A percentile compares a stretch with the other conserved stretches of the same genome.
These are phyloP conservation scores for Mylabris phalerata DNA, from an alignment of 1,140 invertebrate genomes.

Conservation along the genomic window DNA sequence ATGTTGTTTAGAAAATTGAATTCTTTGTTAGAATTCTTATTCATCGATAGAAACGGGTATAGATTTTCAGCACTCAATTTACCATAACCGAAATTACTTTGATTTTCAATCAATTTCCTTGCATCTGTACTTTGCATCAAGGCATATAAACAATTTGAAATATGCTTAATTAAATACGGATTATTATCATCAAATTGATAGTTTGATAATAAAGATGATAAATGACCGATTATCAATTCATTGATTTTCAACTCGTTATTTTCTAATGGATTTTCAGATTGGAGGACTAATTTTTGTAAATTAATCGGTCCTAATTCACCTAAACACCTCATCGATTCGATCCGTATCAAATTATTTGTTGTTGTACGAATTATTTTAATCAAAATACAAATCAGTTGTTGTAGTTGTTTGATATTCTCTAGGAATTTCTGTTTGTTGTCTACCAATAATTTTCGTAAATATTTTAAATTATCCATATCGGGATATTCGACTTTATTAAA, in stretches of 20 bases:
- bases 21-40: too few relatives aligned
- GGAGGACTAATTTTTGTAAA: constrained; percentile 60
- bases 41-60: too few relatives aligned
- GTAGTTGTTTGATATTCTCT: constrained; percentile 49
- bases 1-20: too few relatives aligned
- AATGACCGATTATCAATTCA: constrained; percentile 38
- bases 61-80: too few relatives aligned
- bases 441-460: constrained; percentile 44
- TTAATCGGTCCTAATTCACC: constrained; percentile 71
- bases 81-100: too few relatives aligned
- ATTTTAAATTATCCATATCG: constrained; percentile 43
- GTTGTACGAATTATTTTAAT: constrained; percentile 47
- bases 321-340: constrained; percentile 66
- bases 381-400: constrained; percentile 52
- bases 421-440: constrained; percentile 46
- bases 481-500: constrained; percentile 32
- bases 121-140: too few relatives aligned
- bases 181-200: constrained; percentile 44
- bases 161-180: too few relatives aligned
- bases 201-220: constrained; percentile 40
- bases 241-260: constrained; percentile 33
- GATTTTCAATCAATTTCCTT: too few relatives aligned
- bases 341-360: constrained; percentile 39
- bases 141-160: too few relatives aligned
- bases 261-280: constrained; percentile 44